Evolutionary conservation across 37 sponge, comb jelly and placozoan species (phyloP).

Genomic region (Chondrilla cf. caribensis): DNA sequence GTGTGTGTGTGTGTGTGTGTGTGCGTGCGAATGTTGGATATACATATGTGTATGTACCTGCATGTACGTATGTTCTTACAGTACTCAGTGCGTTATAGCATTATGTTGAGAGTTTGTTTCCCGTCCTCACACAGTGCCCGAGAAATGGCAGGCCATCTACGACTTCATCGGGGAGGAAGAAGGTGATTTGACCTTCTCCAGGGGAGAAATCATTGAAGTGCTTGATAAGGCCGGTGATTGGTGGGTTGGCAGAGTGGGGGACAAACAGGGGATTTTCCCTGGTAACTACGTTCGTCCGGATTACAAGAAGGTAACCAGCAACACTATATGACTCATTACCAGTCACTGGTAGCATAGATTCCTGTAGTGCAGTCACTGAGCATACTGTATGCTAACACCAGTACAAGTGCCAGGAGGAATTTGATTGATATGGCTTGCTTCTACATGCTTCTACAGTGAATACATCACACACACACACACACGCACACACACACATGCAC

Average conservation of each 20-base stretch:
- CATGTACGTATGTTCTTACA: not conserved
- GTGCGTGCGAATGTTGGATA: not conserved
- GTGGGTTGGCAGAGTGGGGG: constrained; percentile 75
- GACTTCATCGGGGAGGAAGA: constrained; percentile 35
- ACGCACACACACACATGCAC: no score
- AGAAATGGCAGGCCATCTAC: constrained; percentile 49
- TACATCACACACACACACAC: no score
- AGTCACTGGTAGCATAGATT: no score
- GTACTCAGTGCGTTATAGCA: not conserved
- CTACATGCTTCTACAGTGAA: no score
- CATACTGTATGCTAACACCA: no score
- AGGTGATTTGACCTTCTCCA: constrained; percentile 58
- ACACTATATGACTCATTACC: not conserved
- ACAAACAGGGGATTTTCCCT: constrained; percentile 69
- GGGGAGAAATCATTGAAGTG: constrained; percentile 63
- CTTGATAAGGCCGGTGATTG: constrained; percentile 46
- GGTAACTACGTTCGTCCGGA: constrained; percentile 70
- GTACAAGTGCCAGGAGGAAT: no score
- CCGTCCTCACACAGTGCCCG: not conserved
- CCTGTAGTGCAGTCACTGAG: no score
- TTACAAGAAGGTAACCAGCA: not conserved
- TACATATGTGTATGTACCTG: not conserved
- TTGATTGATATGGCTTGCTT: no score
- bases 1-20: not conserved
- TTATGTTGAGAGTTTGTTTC: not conserved